Conservation (phyloP, 2,797 vertebrate genomes). For the Dromococcyx pavoninus region DNA sequence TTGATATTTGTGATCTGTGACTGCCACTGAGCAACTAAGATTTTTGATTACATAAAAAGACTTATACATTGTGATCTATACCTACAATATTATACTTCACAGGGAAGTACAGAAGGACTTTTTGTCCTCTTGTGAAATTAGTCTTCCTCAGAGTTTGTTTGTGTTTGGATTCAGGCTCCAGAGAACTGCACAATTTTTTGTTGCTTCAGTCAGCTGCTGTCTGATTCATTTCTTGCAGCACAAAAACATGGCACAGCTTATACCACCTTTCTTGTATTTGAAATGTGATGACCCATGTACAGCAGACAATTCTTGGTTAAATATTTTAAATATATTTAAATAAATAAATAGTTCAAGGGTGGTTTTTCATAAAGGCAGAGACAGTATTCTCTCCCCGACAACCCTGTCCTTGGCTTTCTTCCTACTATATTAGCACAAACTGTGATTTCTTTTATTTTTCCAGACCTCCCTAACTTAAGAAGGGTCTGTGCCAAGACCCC, state of each 20-base stretch:
- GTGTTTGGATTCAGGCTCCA: neutral
- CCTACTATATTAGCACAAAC: neutral
- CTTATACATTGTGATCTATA: neutral
- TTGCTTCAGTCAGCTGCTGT: neutral
- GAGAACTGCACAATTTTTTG: neutral
- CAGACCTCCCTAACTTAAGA: neutral
- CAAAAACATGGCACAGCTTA: neutral
- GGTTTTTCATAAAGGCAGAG: slow-evolving; percentile 12
- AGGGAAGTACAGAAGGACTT: neutral
- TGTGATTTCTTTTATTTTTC: neutral
- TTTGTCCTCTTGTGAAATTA: slow-evolving; percentile 6
- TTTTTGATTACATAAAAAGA: slow-evolving; percentile 22
- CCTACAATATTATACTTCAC: neutral
- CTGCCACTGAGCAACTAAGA: neutral
- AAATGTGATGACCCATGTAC: neutral
- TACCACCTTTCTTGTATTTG: neutral
- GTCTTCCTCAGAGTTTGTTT: neutral
- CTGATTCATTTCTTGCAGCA: neutral
- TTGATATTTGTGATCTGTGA: slow-evolving; percentile 41
- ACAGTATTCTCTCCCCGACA: slow-evolving; percentile 20
- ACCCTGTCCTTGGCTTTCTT: slow-evolving; percentile 34
- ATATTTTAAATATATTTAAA: slow-evolving; percentile 63
- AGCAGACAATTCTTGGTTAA: slow-evolving; percentile 16
- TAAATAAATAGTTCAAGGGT: slow-evolving; percentile 52
- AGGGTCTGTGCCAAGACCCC: neutral